phyloP scores from a whole-genome alignment of 2,888 invertebrate genomes.

The Mythimna ferrago region DNA sequence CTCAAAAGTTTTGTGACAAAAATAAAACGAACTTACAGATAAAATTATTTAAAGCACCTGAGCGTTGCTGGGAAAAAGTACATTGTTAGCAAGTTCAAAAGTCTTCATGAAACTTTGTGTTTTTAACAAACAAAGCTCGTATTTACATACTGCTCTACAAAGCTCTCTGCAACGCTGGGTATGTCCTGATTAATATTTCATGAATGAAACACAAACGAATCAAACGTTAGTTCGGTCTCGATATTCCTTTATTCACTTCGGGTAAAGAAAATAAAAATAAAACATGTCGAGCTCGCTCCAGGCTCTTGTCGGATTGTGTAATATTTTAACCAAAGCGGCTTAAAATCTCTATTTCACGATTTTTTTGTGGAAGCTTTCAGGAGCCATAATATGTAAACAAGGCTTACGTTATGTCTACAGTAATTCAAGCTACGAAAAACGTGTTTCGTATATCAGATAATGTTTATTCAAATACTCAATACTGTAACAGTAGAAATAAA shows the following conservation, averaged over 20 bases:
- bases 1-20: conserved; percentile 34
- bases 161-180: conserved; percentile 43
- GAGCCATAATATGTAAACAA: conserved; percentile 2
- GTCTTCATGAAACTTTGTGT: conserved; percentile 31
- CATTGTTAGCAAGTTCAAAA: conserved; percentile 34
- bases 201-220: conserved; percentile 76
- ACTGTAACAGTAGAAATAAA: conserved; percentile 64
- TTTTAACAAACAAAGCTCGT: conserved; percentile 48
- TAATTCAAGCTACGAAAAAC: conserved; percentile 37
- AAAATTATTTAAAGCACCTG: conserved; percentile 28
- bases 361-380: conserved; percentile 26
- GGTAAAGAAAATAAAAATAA: conserved; percentile 69
- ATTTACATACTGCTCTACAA: conserved; percentile 61
- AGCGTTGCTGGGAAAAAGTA: conserved; percentile 12
- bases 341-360: conserved; percentile 58
- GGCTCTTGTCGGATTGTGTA: conserved; percentile 56
- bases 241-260: conserved; percentile 73
- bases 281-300: conserved; percentile 60
- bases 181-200: conserved; percentile 76
- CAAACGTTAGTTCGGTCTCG: conserved; percentile 70
- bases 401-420: conserved; percentile 13
- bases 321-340: conserved; percentile 66
- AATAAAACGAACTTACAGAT: conserved; percentile 35
- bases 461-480: conserved; percentile 70
- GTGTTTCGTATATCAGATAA: conserved; percentile 35